A percentile compares a stretch with the other conserved stretches of the same genome.
Evolutionary conservation across 2,797 vertebrate species (phyloP).

Genomic region (Benthosema pterotum): DNA sequence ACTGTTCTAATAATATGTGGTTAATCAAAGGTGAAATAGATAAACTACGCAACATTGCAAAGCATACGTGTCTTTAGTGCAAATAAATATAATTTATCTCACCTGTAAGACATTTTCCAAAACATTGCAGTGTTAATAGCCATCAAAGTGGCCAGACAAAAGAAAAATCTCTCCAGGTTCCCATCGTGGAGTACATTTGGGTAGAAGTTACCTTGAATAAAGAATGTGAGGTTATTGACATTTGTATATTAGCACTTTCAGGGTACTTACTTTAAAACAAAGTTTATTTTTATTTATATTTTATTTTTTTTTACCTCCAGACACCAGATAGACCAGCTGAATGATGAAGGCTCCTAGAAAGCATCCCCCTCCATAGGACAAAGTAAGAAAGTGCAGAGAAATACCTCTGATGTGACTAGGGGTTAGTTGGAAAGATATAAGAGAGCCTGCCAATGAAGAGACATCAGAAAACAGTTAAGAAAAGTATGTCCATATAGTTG

Average conservation of each 20-base stretch:
- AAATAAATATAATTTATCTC: constrained; percentile 11
- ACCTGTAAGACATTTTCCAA: constrained; percentile 90
- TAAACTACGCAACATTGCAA: not conserved
- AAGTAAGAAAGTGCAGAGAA: constrained; percentile 81
- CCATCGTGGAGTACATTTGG: constrained; percentile 87
- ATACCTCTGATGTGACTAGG: constrained; percentile 85
- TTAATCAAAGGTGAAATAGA: not conserved
- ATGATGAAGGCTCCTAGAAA: constrained; percentile 87
- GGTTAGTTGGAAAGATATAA: constrained; percentile 85
- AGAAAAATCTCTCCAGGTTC: constrained; percentile 92
- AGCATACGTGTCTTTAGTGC: too few species aligned
- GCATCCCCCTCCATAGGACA: constrained; percentile 88
- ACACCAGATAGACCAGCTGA: constrained; percentile 80
- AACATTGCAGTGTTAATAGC: constrained; percentile 85
- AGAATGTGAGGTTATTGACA: not conserved
- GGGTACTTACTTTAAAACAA: not conserved
- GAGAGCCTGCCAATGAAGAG: constrained; percentile 69
- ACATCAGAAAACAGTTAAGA: not conserved
- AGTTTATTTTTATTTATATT: not conserved
- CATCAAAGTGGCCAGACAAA: constrained; percentile 87
- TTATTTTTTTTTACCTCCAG: constrained; percentile 71
- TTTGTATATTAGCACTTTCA: not conserved
- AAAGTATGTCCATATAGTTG: not conserved
- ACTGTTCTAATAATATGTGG: not conserved
- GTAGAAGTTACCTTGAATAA: constrained; percentile 87